Evolutionary conservation across 2,797 vertebrate genomes (phyloP), one percentile per base, ranked within the genome.

Genomic region (Anguilla obscura): DNA sequence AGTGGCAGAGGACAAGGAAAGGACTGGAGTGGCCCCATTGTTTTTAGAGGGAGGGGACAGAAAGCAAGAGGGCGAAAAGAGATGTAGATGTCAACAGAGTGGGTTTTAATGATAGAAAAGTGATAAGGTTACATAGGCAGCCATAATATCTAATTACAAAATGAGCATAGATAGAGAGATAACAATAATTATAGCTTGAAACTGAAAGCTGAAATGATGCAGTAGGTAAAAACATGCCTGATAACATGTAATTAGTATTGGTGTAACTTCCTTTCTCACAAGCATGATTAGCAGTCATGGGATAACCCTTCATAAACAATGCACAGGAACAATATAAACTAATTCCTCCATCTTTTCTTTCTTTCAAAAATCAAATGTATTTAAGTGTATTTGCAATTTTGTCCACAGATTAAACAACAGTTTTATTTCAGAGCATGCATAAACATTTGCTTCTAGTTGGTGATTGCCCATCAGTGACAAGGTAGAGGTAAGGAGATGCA

Each of bases 161-260:
- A 84, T 30, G 87, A 84, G 86, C 58, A n/a, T 1, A 69, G 79
- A 56, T 84, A 58, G 14, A 83, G 56, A 88, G 80, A 87, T 84
- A 27, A 82, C 83, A 84, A 88, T 69, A 69, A 87, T 91, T 91
- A 60, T 84, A 76, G 85, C 84, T 89, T 79, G 83, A 84, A 48
- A 30, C 36, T 87, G 87, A 90, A 86, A 87, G 87, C 85, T 74
- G 86, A 89, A 89, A 63, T 87, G 88, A 89, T 88, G 85, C 88
- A 87, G 87, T 89, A 88, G 86, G 88, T 85, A 87, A 89, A 87
- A 27, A 69, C n/a, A 27, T 27, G 88, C 82, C 87, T 88, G 84
- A 90, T 85, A 90, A 86, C 89, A 91, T 87, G 86, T 86, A 92
- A 91, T 92, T 91, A 92, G 89, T 89, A 63, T 71, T 27, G 87